Evolutionary conservation across 2,113 vertebrate species (phyloP).

Genomic region (Pelecanus crispus): DNA sequence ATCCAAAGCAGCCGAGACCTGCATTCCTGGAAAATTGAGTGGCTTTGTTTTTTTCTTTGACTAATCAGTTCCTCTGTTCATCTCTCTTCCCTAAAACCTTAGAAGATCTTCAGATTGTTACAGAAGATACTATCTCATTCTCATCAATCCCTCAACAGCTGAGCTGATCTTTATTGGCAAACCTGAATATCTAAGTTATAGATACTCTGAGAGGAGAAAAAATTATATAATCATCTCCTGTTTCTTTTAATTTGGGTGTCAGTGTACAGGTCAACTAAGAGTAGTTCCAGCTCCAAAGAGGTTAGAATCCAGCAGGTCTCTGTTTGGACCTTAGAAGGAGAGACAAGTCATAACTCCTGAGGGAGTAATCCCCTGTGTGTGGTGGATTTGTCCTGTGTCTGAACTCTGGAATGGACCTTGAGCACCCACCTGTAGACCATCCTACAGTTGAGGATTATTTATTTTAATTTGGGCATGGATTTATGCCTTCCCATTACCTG

Average conservation of each 20-base stretch:
- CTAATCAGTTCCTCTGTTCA: neutral
- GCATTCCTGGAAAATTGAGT: neutral
- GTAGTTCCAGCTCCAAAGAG: neutral
- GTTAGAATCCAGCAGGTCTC: neutral
- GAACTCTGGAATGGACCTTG: neutral
- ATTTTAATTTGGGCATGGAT: neutral
- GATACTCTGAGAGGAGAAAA: neutral
- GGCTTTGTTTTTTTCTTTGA: neutral
- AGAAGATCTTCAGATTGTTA: neutral
- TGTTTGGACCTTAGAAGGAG: neutral
- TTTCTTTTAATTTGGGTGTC: neutral
- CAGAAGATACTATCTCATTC: neutral
- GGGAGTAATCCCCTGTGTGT: neutral
- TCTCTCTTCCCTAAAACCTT: neutral
- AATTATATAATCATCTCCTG: neutral
- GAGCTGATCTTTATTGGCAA: neutral
- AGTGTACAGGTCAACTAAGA: neutral
- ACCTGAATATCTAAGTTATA: neutral
- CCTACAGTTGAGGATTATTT: neutral
- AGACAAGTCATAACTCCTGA: neutral
- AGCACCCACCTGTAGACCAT: neutral
- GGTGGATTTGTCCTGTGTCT: neutral
- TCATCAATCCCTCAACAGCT: neutral
- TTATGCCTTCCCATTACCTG: neutral
- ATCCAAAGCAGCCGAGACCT: neutral